Evolutionary conservation across 1,140 invertebrate species (phyloP).

Genomic region (Lucilia sericata): DNA sequence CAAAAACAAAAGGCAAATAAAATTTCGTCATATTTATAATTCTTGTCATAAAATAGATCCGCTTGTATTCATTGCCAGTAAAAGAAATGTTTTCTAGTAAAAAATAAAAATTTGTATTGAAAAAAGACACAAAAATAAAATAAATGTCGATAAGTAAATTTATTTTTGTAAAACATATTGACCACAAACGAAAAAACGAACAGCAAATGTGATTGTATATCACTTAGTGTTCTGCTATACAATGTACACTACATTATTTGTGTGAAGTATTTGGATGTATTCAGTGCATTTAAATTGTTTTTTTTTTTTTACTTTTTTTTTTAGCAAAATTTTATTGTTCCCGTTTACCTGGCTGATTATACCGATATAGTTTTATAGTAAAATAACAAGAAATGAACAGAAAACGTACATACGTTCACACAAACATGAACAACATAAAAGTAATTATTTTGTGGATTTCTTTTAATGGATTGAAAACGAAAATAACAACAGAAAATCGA

Average conservation of each 20-base stretch:
- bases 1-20: too few species aligned
- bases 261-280: too few species aligned
- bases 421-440: not conserved
- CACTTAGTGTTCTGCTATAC: not conserved
- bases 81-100: too few species aligned
- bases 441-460: not conserved
- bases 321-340: conserved; percentile 1
- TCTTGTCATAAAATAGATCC: too few species aligned
- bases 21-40: too few species aligned
- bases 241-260: not conserved
- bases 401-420: too few species aligned
- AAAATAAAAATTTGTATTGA: too few species aligned
- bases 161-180: not conserved
- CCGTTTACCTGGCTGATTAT: not conserved
- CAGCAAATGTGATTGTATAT: not conserved
- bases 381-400: too few species aligned
- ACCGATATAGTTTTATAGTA: not conserved
- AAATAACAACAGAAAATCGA: too few species aligned
- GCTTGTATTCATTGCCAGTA: too few species aligned
- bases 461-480: not conserved
- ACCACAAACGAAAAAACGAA: not conserved
- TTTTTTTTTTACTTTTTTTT: not conserved
- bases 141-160: too few species aligned
- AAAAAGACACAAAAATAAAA: too few species aligned
- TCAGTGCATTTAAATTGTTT: conserved; percentile 7